Conservation (phyloP, 2,797 vertebrate genomes). For the Diglossa cyanea region DNA sequence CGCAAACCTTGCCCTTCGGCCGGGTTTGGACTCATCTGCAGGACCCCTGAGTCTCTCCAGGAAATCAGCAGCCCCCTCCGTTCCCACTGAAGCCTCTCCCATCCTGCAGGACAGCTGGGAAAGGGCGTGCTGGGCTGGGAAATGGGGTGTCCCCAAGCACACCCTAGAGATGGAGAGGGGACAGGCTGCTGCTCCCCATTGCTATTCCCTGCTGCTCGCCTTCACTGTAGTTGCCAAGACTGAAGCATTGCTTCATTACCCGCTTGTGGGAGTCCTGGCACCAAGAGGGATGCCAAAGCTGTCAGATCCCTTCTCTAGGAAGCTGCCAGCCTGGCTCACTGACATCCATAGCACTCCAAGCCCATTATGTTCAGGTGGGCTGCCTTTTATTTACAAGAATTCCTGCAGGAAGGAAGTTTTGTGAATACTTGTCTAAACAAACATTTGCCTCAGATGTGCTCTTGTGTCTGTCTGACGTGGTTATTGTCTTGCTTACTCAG, state of each 20-base stretch:
- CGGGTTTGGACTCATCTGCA: neutral
- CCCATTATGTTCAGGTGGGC: neutral
- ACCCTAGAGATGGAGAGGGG: neutral
- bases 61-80: neutral
- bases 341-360: rapidly evolving
- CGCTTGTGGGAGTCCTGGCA: neutral
- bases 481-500: neutral
- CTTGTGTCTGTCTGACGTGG: neutral
- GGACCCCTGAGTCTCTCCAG: neutral
- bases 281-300: neutral
- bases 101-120: neutral
- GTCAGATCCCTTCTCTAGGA: neutral
- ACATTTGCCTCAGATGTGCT: neutral
- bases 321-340: neutral
- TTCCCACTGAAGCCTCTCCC: neutral
- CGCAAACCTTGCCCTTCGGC: neutral
- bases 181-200: neutral
- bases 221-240: neutral
- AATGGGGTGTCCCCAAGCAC: neutral
- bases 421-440: neutral
- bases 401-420: neutral
- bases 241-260: neutral
- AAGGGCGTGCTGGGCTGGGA: neutral
- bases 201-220: neutral
- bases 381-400: neutral